A percentile compares a stretch with the other conserved stretches of the same genome.
Conservation (phyloP, 2,113 vertebrate species). For the Romanogobio albipinnatus region DNA sequence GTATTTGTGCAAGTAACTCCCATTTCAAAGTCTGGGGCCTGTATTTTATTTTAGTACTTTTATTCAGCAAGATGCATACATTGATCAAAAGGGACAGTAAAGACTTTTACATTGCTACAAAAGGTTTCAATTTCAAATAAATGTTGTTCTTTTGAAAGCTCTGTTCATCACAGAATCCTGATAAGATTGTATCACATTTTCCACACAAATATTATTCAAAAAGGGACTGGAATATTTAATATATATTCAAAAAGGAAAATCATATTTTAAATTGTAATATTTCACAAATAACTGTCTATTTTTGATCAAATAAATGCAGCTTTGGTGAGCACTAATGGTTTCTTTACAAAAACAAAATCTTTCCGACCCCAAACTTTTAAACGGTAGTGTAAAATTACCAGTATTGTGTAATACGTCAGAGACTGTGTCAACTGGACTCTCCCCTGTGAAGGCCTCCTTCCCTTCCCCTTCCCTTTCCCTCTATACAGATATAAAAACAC, state of each 20-base stretch:
- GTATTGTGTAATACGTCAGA: not conserved
- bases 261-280: not conserved
- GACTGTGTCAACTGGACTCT: too few species aligned
- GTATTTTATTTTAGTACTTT: not conserved
- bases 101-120: not conserved
- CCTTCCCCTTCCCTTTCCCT: too few species aligned
- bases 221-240: not conserved
- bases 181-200: not conserved
- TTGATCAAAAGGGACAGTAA: not conserved
- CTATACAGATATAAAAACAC: too few species aligned
- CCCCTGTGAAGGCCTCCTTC: too few species aligned
- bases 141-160: not conserved
- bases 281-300: not conserved
- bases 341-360: not conserved
- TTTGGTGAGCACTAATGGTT: not conserved
- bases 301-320: not conserved
- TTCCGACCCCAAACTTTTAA: not conserved
- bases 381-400: not conserved
- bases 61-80: not conserved
- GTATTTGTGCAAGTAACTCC: too few species aligned
- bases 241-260: not conserved
- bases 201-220: not conserved
- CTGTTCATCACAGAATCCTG: not conserved
- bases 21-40: not conserved
- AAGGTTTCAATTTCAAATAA: not conserved